A percentile compares a stretch with the other conserved stretches of the same genome.
Conservation (phyloP, 2,113 vertebrate genomes). For the Notarius lentiginosus region DNA sequence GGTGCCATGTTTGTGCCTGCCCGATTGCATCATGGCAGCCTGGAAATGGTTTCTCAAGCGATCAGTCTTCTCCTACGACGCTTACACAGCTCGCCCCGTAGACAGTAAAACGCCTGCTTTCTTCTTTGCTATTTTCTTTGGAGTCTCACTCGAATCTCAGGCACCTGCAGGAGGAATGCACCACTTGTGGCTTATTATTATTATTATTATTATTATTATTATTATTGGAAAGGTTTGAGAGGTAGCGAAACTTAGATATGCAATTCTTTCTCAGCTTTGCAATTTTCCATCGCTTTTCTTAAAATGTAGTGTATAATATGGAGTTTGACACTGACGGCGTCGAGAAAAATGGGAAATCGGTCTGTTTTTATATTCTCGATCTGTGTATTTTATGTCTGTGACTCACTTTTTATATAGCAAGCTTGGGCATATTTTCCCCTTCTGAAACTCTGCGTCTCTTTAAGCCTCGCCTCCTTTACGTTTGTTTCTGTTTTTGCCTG, state of each 20-base stretch:
- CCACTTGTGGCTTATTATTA: neutral
- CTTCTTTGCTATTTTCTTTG: neutral
- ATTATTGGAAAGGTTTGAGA: neutral
- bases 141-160: neutral
- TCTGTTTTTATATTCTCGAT: too few species aligned
- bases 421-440: constrained; percentile 54
- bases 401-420: constrained; percentile 49
- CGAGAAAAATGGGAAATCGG: too few species aligned
- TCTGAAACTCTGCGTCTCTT: neutral
- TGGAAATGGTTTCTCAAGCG: constrained; percentile 1
- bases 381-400: constrained; percentile 8
- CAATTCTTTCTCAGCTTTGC: constrained; percentile 20
- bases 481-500: constrained; percentile 40
- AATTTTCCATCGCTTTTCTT: constrained; percentile 30
- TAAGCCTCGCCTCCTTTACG: neutral
- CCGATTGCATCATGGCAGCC: neutral
- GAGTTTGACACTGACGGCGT: neutral
- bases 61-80: neutral
- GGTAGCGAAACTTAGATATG: neutral
- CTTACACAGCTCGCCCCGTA: neutral
- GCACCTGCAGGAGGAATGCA: neutral
- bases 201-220: too few species aligned
- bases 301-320: neutral
- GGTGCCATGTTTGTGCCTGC: neutral
- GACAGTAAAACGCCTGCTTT: neutral